Percentiles rank a stretch among this genome's conserved stretches.
Conservation (phyloP, 2,113 vertebrate genomes). For the Heterotis niloticus region DNA sequence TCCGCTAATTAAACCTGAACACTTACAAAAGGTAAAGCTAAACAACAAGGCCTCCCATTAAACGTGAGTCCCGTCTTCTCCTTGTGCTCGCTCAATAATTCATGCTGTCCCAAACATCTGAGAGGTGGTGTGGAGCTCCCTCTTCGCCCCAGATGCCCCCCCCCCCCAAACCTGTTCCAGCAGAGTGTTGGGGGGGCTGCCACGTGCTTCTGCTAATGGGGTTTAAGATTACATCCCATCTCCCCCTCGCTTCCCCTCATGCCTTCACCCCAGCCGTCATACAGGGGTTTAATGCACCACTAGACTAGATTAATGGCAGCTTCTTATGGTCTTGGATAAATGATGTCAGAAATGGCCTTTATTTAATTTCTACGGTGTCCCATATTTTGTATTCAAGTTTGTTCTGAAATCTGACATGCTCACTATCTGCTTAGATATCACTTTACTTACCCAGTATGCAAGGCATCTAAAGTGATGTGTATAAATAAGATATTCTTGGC, state of each 20-base stretch:
- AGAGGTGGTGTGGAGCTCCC: slow-evolving; percentile 57
- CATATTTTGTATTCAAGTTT: neutral
- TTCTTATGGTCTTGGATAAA: slow-evolving; percentile 6
- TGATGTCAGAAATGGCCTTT: slow-evolving; percentile 1
- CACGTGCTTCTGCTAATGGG: slow-evolving; percentile 62
- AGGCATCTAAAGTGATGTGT: neutral
- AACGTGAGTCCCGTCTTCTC: slow-evolving; percentile 62
- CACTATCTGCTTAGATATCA: neutral
- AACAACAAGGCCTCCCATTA: slow-evolving; percentile 68
- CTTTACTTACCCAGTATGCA: neutral
- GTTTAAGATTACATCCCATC: slow-evolving; percentile 70
- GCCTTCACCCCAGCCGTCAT: slow-evolving; percentile 40
- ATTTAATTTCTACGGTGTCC: slow-evolving; percentile 3
- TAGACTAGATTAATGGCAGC: slow-evolving; percentile 1
- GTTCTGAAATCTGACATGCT: neutral
- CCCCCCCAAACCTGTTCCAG: slow-evolving; percentile 37
- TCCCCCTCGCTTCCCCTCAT: slow-evolving; percentile 56
- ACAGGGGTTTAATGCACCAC: slow-evolving; percentile 43
- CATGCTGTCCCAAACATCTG: slow-evolving; percentile 56
- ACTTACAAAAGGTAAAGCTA: slow-evolving; percentile 72
- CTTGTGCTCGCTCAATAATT: slow-evolving; percentile 69
- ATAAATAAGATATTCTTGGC: neutral
- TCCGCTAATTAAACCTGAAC: slow-evolving; percentile 72
- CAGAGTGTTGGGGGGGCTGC: no score
- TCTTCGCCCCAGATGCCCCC: slow-evolving; percentile 52